These are phyloP conservation scores for Cephus rjabovi DNA, from an alignment of 2,888 invertebrate species.

Conservation along the genomic window DNA sequence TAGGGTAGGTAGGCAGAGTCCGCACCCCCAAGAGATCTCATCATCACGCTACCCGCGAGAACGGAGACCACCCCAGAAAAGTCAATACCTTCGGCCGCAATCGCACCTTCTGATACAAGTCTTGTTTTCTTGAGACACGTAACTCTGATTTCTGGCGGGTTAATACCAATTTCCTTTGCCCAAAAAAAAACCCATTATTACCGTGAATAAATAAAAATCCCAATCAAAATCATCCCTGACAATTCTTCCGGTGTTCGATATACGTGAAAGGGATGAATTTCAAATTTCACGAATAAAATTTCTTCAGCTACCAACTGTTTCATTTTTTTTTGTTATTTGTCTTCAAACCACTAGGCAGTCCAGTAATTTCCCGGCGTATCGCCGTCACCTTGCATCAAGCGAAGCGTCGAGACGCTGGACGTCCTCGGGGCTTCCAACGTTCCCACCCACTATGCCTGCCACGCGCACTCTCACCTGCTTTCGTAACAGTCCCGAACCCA, in stretches of 20 bases:
- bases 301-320: conserved; percentile 21
- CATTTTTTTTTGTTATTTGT: conserved; percentile 5
- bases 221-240: conserved; percentile 11
- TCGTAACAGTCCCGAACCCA: conserved; percentile 17
- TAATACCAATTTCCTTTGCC: conserved; percentile 28
- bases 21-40: conserved; percentile 46
- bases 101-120: conserved; percentile 32
- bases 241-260: background rate
- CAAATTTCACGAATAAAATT: conserved; percentile 18
- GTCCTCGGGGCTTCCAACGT: conserved; percentile 39
- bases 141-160: no score
- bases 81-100: conserved; percentile 50
- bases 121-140: no score
- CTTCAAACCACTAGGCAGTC: conserved; percentile 12
- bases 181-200: conserved; percentile 17
- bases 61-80: conserved; percentile 41
- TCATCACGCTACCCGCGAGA: conserved; percentile 39
- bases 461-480: conserved; percentile 27
- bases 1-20: conserved; percentile 18
- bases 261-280: conserved; percentile 1
- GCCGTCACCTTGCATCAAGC: conserved; percentile 57
- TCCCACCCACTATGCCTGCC: conserved; percentile 21
- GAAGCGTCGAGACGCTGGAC: conserved; percentile 48
- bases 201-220: conserved; percentile 17
- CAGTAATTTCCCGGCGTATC: conserved; percentile 44